Base-by-base conservation (phyloP, 37 sponge, comb jelly and placozoan genomes). In the Crambe crambe region DNA sequence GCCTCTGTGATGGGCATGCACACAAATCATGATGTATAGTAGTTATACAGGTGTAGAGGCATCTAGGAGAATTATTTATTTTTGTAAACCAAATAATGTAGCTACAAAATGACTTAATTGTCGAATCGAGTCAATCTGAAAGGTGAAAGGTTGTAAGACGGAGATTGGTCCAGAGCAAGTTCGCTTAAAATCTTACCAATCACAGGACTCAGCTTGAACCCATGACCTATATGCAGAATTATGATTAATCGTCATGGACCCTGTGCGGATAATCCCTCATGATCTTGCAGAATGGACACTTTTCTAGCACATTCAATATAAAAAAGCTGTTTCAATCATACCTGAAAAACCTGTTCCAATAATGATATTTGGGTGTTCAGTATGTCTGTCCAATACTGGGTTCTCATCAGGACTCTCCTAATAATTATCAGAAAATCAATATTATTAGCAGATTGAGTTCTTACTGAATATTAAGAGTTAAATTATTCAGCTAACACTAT, bases 291-390 rank as follows among this genome's bases (percentile, higher is more conserved):
- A n/a, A n/a, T n/a, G n/a, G n/a, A n/a, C n/a, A n/a, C n/a, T n/a
- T n/a, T n/a, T n/a, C n/a, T n/a, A n/a, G n/a, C n/a, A n/a, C n/a
- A n/a, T n/a, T n/a, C n/a, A n/a, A n/a, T n/a, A n/a, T n/a, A n/a
- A n/a, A n/a, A n/a, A n/a, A n/a, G n/a, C n/a, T n/a, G n/a, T n/a
- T n/a, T n/a, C n/a, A n/a, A 72, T n/a, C 77, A 70, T 30, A 89
- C 94, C 94, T 65, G 91, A 86, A 74, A 93, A 93, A 37, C 94
- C 94, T 36, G 94, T 76, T 41, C 87, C 94, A 51, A 89, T 43
- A n/a, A 86, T 58, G 27, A 93, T 86, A 47, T 89, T 93, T 0
- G 67, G 38, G 43, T 83, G 36, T 31, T 30, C 5, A 32, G 94
- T 90, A 68, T 93, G 94, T 31, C 56, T 79, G 70, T 89, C 94